phyloP scores from a whole-genome alignment of 2,797 vertebrate genomes.

The Poecile montanus region DNA sequence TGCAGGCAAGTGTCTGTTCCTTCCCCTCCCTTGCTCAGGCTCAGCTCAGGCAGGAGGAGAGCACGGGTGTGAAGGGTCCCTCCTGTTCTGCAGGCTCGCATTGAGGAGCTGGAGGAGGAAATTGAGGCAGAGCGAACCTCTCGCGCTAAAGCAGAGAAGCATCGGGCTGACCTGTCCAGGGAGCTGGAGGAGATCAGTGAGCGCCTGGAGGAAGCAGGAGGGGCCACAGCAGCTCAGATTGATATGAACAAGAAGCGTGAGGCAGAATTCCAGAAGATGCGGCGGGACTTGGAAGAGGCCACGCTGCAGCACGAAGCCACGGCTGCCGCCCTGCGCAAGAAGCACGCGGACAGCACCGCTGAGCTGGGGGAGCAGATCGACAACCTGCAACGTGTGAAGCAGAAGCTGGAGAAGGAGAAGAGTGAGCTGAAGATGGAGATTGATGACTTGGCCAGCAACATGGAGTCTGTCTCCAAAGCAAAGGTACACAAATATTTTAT shows the following conservation, averaged over 20 bases:
- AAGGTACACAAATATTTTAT: conserved; percentile 72
- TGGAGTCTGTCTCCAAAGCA: conserved; percentile 80
- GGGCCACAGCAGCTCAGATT: conserved; percentile 64
- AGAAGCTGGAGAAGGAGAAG: conserved; percentile 86
- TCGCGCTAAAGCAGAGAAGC: conserved; percentile 70
- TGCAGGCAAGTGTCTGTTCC: conserved; percentile 77
- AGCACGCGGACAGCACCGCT: conserved; percentile 81
- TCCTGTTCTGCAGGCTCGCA: conserved; percentile 69
- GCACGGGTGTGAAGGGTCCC: neutral
- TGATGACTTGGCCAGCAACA: conserved; percentile 81
- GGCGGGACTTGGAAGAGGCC: conserved; percentile 83
- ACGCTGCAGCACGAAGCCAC: conserved; percentile 84
- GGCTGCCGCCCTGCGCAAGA: conserved; percentile 78
- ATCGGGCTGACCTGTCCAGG: conserved; percentile 70
- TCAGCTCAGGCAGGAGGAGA: neutral
- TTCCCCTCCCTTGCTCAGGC: neutral
- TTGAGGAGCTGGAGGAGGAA: conserved; percentile 79
- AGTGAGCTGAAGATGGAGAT: conserved; percentile 86
- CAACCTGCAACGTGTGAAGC: conserved; percentile 60
- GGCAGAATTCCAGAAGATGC: conserved; percentile 80
- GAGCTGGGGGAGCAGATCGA: conserved; percentile 76
- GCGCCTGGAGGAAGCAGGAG: conserved; percentile 76
- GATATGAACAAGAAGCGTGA: conserved; percentile 84
- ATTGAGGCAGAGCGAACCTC: conserved; percentile 78
- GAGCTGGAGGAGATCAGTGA: conserved; percentile 84